Evolutionary conservation across 2,888 invertebrate species (phyloP).

Genomic region (Calameuta pallipes): DNA sequence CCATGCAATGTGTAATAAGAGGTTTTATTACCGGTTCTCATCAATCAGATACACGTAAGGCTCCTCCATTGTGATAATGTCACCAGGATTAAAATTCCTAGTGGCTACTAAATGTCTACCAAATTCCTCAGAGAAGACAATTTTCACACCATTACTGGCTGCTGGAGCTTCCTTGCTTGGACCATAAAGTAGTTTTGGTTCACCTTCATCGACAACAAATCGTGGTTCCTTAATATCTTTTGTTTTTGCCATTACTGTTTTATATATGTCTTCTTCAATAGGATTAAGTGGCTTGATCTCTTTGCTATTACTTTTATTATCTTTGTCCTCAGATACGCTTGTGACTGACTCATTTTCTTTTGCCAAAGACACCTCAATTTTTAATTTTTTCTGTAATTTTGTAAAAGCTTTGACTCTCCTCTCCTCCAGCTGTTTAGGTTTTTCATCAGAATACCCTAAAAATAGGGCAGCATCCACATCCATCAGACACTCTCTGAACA

Average conservation of each 20-base stretch:
- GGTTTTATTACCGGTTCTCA: slow-evolving; percentile 44
- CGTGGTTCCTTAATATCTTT: slow-evolving; percentile 29
- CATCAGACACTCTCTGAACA: slow-evolving; percentile 58
- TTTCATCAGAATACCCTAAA: slow-evolving; percentile 57
- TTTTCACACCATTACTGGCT: slow-evolving; percentile 50
- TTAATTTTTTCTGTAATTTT: slow-evolving; percentile 35
- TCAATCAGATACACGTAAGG: slow-evolving; percentile 57
- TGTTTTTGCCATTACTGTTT: background rate
- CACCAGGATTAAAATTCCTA: slow-evolving; percentile 56
- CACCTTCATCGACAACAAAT: slow-evolving; percentile 47
- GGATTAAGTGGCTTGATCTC: slow-evolving; percentile 26
- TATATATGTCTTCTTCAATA: slow-evolving; percentile 16
- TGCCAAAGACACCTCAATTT: background rate
- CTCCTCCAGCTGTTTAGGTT: slow-evolving; percentile 52
- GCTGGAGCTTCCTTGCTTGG: slow-evolving; percentile 53
- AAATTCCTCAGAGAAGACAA: slow-evolving; percentile 52
- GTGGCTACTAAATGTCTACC: slow-evolving; percentile 59
- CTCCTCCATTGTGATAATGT: slow-evolving; percentile 54
- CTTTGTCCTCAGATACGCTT: too few relatives aligned
- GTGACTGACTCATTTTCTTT: too few relatives aligned
- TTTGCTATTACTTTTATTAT: background rate
- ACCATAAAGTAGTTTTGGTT: slow-evolving; percentile 45
- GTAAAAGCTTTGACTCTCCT: slow-evolving; percentile 54
- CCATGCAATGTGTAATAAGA: slow-evolving; percentile 25
- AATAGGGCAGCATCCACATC: slow-evolving; percentile 57